Base-by-base conservation (phyloP, 2,113 vertebrate species). In the Tonatia bakeri region DNA sequence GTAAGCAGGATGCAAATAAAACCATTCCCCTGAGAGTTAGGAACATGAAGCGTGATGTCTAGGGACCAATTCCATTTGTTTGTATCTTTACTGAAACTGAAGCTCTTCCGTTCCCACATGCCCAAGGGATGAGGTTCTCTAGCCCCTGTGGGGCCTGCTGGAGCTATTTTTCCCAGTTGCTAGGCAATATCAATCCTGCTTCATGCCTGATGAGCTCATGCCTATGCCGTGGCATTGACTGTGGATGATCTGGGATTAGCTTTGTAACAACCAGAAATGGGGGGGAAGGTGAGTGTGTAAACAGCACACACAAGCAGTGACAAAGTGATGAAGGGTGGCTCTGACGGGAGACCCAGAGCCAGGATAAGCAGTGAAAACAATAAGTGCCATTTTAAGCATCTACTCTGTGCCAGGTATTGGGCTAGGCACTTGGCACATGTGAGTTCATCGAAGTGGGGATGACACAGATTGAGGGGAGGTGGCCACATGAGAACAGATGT, bases 191-290 rank as follows among this genome's bases (percentile, higher is more conserved):
- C 97, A 96, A 96, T 96, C 95, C 3, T 69, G 90, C 96, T 96
- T 98, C 95, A 94, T 56, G 81, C 97, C 96, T 87, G 95, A 80
- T 98, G 98, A 98, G 97, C 69, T 98, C 98, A 98, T 95, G 95
- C 94, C 59, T 84, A 3, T 98, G 94, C 97, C 95, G 81, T 79
- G 95, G 89, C 95, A 47, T 81, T 11, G 95, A 96, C 96, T 81
- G 79, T 87, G 97, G 98, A 65, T 98, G 98, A 98, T 98, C 96
- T 92, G 64, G 95, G 97, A 96, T 98, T 98, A 98, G 98, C 97
- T 97, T 97, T 95, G 94, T 94, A 77, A 90, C 90, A 97, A 96
- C 77, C 75, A 79, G 80, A 79, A 91, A 54, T 33, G 69, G 79
- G 65, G 84, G 82, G 92, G 84, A 98, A 98, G 93, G 96, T 98